Evolutionary conservation across 2,888 invertebrate genomes (phyloP), one percentile per base, ranked within the genome.

Genomic region (Diplazon laetatorius): DNA sequence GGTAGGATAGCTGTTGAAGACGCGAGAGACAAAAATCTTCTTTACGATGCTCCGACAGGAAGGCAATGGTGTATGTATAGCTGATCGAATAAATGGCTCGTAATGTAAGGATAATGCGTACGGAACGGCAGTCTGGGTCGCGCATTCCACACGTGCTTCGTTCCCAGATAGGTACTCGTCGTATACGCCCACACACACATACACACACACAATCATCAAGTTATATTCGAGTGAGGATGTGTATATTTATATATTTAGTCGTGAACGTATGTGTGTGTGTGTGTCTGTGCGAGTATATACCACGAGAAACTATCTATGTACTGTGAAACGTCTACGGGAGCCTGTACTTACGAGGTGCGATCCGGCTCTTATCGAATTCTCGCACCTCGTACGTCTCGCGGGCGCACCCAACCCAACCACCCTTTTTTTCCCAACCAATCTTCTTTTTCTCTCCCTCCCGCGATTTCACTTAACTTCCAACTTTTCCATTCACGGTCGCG

Each of bases 21-120:
- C 18, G 35, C 30, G 50, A 30, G 74, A 77, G 75, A 77, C 80
- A 81, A 80, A 77, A 80, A 72, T 76, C 72, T 75, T 76, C 69
- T 80, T 81, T 80, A 82, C 80, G 81, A 82, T 60, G 60, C 70
- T 55, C 30, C 55, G 37, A 50, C 55, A 76, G 72, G 71, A 77
- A 81, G 79, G 65, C 72, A 68, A 70, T 73, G 70, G 74, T n/a
- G 70, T 63, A 72, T 79, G n/a, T n/a, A 80, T 75, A 81, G 80
- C 81, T 75, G 84, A 83, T 84, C 84, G 82, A 84, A 85, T 84
- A 85, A 84, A 85, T 83, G 80, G 82, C 80, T 82, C 82, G 82
- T 85, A 85, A 84, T 85, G 82, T 76, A 80, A 81, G 84, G 82
- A 84, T 85, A 85, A 84, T 84, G 85, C 84, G 84, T 84, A 84